Evolutionary conservation across 2,888 invertebrate genomes (phyloP).

Genomic region (Ariolimax columbianus): DNA sequence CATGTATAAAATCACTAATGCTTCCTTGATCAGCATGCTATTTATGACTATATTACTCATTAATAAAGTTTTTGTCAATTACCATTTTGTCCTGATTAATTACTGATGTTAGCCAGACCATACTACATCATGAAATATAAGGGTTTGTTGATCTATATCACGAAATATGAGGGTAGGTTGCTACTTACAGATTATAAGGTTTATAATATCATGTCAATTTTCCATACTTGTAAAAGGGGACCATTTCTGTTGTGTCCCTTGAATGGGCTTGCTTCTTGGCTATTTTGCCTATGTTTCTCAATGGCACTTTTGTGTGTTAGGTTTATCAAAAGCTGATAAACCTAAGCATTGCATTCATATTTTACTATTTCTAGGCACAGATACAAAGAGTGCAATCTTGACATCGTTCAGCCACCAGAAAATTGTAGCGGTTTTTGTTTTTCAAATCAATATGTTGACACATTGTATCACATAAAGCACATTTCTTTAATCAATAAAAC

Average conservation of each 20-base stretch:
- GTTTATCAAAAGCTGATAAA: not conserved
- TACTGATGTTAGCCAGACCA: no score
- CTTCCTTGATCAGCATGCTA: not conserved
- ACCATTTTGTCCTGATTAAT: not conserved
- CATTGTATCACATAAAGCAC: conserved; percentile 6
- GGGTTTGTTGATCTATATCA: no score
- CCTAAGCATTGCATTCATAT: not conserved
- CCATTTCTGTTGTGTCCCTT: not conserved
- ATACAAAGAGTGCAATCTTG: not conserved
- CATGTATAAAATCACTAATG: not conserved
- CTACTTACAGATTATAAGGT: no score
- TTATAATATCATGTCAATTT: not conserved
- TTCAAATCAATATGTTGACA: not conserved
- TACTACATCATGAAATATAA: no score
- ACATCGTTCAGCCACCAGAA: not conserved
- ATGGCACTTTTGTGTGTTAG: not conserved
- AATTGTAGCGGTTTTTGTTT: not conserved
- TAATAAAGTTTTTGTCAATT: not conserved
- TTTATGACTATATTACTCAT: not conserved
- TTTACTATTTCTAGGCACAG: not conserved
- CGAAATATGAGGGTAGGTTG: no score
- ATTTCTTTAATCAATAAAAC: conserved; percentile 9
- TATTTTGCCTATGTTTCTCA: conserved; percentile 20
- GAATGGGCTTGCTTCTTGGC: conserved; percentile 31
- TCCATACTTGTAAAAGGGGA: conserved; percentile 4